Evolutionary conservation across 2,888 invertebrate genomes (phyloP), one percentile per base, ranked within the genome.

Genomic region (Adela reaumurella): DNA sequence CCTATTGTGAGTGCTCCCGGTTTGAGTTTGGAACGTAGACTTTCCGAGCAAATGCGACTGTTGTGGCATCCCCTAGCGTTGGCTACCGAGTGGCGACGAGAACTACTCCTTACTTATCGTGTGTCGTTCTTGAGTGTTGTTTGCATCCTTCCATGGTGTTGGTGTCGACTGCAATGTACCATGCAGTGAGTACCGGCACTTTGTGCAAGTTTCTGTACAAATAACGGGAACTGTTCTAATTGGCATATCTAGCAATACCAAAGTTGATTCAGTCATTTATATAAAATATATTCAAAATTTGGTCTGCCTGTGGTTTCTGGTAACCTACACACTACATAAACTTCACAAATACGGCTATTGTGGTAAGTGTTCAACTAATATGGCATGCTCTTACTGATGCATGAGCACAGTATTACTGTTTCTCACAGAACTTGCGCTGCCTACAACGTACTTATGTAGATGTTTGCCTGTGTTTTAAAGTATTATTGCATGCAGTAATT

Each of bases 1-100:
- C 42, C 42, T 42, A 6, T 17, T 43, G 43, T 43, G 19, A 43
- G 18, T 43, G 17, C 19, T 43, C 19, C 43, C 19, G 43, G 43
- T 43, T 43, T 43, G 43, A 8, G 4, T 43, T 43, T 43, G 43
- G 43, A 43, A 10, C n/a, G 43, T 43, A 43, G 43, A 43, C 19
- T 19, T 42, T 43, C 19, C 43, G 18, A 43, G 17, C 35, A 35
- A 35, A 14, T 35, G 35, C 35, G 14, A 11, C 35, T 35, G 35
- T 35, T 14, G 35, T 35, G 35, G 35, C 35, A 35, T 35, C 35
- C 35, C 35, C n/a, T 35, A 35, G 35, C n/a, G 14, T 35, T 35
- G 11, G 14, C 4, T 35, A 8, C 35, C 3, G 11, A 8, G 35
- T 35, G 35, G 35, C 14, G n/a, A 35, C 35, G 35, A 35, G 35